Conservation (phyloP, 2,888 invertebrate species). For the Diplazon laetatorius region DNA sequence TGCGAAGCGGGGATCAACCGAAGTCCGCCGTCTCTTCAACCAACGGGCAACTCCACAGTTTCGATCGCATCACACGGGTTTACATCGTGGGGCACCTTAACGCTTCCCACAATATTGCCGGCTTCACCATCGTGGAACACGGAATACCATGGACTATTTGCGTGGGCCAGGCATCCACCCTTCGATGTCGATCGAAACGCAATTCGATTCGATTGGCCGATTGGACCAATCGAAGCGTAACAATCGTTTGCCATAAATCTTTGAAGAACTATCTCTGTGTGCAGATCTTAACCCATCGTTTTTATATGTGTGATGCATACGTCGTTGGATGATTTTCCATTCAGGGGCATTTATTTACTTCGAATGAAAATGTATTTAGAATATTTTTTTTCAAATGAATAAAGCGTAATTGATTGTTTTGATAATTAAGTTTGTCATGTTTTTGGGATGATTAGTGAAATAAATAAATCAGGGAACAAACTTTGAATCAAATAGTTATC, state of each 20-base stretch:
- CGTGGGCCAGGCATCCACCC: slow-evolving; percentile 25
- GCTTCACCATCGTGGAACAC: slow-evolving; percentile 30
- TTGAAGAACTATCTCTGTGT: not conserved
- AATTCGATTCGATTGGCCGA: slow-evolving; percentile 31
- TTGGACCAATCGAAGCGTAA: slow-evolving; percentile 48
- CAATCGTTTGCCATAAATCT: slow-evolving; percentile 38
- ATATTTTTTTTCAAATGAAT: no score
- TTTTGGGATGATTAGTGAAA: no score
- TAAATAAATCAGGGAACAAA: no score
- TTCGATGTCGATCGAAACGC: slow-evolving; percentile 18
- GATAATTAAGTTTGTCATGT: no score
- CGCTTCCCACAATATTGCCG: slow-evolving; percentile 53
- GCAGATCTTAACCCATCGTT: not conserved
- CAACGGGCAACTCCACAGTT: not conserved
- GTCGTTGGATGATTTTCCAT: slow-evolving; percentile 12
- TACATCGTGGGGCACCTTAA: slow-evolving; percentile 22
- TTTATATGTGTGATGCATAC: slow-evolving; percentile 21
- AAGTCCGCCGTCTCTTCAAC: not conserved
- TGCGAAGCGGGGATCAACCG: slow-evolving; percentile 41
- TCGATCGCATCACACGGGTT: not conserved
- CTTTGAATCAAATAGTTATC: no score
- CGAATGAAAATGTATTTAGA: no score
- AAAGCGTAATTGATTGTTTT: no score
- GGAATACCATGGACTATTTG: no score
- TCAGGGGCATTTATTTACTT: no score